phyloP scores from a whole-genome alignment of 2,888 invertebrate species.

The Trachelus troglodyta region DNA sequence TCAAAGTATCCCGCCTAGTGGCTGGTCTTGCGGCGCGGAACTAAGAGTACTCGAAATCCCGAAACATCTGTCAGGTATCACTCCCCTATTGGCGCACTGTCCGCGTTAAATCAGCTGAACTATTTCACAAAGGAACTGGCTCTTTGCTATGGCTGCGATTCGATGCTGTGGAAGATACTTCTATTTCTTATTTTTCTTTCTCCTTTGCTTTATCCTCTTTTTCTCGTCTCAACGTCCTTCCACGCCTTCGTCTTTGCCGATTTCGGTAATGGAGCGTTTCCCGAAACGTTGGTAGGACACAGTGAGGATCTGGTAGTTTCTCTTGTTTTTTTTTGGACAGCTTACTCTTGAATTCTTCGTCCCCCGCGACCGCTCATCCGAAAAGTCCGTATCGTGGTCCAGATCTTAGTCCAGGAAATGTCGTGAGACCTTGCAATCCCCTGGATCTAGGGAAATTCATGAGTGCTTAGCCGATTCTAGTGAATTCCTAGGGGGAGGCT shows the following conservation, averaged over 20 bases:
- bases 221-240: not conserved
- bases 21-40: conserved; percentile 48
- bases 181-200: not conserved
- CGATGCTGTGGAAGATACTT: not conserved
- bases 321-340: not conserved
- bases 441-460: not conserved
- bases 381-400: not conserved
- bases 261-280: not conserved
- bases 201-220: not conserved
- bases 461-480: not conserved
- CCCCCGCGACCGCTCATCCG: not conserved
- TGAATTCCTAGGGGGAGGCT: not conserved
- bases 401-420: not conserved
- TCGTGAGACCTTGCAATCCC: not conserved
- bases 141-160: not conserved
- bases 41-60: conserved; percentile 35
- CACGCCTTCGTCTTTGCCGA: not conserved
- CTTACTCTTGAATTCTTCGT: not conserved
- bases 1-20: conserved; percentile 51
- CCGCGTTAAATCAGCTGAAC: conserved; percentile 63
- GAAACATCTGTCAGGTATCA: conserved; percentile 64
- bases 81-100: conserved; percentile 51
- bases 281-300: not conserved
- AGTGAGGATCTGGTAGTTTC: not conserved
- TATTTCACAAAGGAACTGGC: conserved; percentile 44